phyloP scores from a whole-genome alignment of 2,113 vertebrate species.

The Lepidothrix coronata region DNA sequence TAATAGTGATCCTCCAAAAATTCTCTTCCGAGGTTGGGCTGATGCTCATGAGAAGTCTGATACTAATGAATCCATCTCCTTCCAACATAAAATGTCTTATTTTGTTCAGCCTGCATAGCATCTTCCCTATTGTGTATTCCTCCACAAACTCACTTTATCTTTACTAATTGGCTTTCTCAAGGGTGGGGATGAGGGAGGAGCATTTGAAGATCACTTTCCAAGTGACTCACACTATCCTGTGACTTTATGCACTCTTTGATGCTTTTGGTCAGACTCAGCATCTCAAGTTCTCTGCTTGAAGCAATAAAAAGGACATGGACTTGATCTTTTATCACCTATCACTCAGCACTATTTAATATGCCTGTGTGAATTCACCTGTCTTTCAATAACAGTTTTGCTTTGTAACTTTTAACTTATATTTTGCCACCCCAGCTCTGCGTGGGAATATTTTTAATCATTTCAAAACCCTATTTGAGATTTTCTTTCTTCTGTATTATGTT shows the following conservation, averaged over 20 bases:
- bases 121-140: background rate
- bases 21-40: background rate
- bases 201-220: background rate
- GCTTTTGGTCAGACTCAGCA: background rate
- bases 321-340: conserved; percentile 9
- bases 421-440: background rate
- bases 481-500: background rate
- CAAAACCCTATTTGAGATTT: background rate
- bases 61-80: background rate
- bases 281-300: background rate
- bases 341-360: conserved; percentile 21
- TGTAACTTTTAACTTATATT: background rate
- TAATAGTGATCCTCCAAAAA: background rate
- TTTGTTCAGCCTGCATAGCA: background rate
- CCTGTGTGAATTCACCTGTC: background rate
- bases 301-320: background rate
- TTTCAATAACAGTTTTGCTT: conserved; percentile 14
- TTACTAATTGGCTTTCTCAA: background rate
- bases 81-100: background rate
- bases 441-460: background rate
- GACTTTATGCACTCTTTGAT: background rate
- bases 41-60: background rate
- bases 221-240: background rate
- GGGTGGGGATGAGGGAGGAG: background rate
- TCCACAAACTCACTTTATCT: background rate